phyloP scores from a whole-genome alignment of 1,140 invertebrate species.

The Xylocopa sonorina region DNA sequence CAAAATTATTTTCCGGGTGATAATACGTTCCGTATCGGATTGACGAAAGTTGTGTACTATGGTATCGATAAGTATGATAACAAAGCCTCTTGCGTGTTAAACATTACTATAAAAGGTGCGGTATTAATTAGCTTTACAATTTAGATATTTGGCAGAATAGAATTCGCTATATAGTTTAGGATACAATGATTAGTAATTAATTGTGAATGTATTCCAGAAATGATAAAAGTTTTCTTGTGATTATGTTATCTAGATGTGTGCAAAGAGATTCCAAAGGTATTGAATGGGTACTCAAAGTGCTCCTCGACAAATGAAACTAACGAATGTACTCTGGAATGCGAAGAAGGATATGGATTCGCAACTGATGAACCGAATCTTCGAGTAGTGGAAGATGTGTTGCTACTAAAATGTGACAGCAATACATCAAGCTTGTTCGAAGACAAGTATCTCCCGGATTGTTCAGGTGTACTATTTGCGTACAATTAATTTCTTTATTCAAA shows the following conservation, averaged over 20 bases:
- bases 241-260: slow-evolving; percentile 80
- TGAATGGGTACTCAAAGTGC: slow-evolving; percentile 84
- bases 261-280: slow-evolving; percentile 81
- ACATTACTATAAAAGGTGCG: slow-evolving; percentile 86
- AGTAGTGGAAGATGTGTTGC: slow-evolving; percentile 49
- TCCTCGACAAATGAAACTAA: slow-evolving; percentile 74
- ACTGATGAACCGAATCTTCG: slow-evolving; percentile 70
- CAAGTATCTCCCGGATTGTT: slow-evolving; percentile 83
- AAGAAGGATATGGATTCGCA: slow-evolving; percentile 85
- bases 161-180: no score
- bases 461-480: slow-evolving; percentile 76
- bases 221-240: no score
- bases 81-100: slow-evolving; percentile 83
- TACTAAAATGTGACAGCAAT: slow-evolving; percentile 70
- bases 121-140: not conserved
- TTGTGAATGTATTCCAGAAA: no score
- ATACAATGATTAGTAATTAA: no score
- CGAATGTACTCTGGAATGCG: slow-evolving; percentile 84
- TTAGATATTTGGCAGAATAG: no score
- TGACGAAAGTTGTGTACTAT: slow-evolving; percentile 84
- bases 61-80: slow-evolving; percentile 85
- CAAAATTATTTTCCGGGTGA: slow-evolving; percentile 58
- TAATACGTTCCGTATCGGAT: slow-evolving; percentile 82
- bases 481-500: slow-evolving; percentile 14
- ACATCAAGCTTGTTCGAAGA: slow-evolving; percentile 67